Evolutionary conservation across 1,140 invertebrate species (phyloP), one percentile per base, ranked within the genome.

Genomic region (Halyomorpha halys): DNA sequence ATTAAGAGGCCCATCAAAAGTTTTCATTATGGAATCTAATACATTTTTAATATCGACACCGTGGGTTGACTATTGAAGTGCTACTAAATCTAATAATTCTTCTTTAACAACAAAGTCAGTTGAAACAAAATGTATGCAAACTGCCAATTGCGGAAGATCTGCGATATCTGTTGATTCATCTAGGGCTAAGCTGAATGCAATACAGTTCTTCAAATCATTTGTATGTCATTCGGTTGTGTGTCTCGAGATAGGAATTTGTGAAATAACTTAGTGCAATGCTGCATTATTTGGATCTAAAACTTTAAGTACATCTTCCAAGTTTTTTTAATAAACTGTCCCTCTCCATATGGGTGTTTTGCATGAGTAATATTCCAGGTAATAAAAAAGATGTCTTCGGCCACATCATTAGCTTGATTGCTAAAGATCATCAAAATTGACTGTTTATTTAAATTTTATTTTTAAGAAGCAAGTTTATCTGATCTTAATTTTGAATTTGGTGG

Each of bases 341-440:
- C n/a, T n/a, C n/a, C n/a, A n/a, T n/a, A n/a, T n/a, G n/a, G n/a
- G n/a, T n/a, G n/a, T n/a, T n/a, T n/a, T n/a, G n/a, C n/a, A n/a
- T n/a, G n/a, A n/a, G 47, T 61, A 67, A 67, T 65, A 62, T 64
- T 63, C 65, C 56, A 66, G 27, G 65, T 59, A 60, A 68, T 66
- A 66, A 45, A 44, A 66, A 67, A 67, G 62, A 64, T 67, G 60
- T 51, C 59, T 68, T 68, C 67, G 63, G 63, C 59, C 65, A 67
- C 59, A 68, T 65, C 65, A 64, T 67, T 68, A 67, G 62, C 21
- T 67, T 66, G 65, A 66, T 68, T 68, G 65, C 67, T 68, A 61
- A 68, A 66, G 56, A 59, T 61, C 54, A 62, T 68, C 62, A 68
- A 68, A 68, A 59, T 68, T 66, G 62, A 64, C 47, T 66, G 65